Evolutionary conservation across 2,797 vertebrate genomes (phyloP).

Genomic region (Gallinago nigripennis): DNA sequence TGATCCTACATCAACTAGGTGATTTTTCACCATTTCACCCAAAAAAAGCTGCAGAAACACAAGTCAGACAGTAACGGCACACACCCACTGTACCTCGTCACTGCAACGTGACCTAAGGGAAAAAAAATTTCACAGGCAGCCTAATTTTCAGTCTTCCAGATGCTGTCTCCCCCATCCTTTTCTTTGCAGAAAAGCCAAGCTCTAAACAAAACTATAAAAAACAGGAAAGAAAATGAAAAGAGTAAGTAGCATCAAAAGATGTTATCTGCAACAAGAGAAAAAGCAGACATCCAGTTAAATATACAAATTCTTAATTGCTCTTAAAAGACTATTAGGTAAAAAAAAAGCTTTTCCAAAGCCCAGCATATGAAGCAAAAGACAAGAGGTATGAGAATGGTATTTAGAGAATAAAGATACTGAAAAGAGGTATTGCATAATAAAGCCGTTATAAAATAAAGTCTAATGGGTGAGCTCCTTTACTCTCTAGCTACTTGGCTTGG

Average conservation of each 20-base stretch:
- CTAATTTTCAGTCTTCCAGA: neutral
- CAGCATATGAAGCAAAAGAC: neutral
- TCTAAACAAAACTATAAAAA: neutral
- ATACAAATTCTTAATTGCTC: slow-evolving; percentile 28
- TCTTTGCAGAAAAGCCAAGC: neutral
- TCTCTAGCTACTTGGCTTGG: neutral
- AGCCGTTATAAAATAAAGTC: neutral
- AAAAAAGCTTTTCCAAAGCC: slow-evolving; percentile 11
- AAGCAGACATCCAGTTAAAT: neutral
- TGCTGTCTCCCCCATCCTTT: fast-evolving
- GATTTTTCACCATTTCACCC: neutral
- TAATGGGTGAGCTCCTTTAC: neutral
- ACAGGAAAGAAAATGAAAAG: neutral
- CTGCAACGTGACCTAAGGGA: neutral
- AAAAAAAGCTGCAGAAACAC: neutral
- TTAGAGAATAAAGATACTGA: neutral
- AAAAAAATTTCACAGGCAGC: neutral
- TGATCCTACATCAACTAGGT: neutral
- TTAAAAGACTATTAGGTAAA: slow-evolving; percentile 10
- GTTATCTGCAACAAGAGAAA: neutral
- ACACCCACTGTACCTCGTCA: fast-evolving
- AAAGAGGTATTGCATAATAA: slow-evolving; percentile 13
- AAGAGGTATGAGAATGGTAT: neutral
- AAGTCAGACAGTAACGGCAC: neutral
- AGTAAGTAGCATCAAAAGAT: neutral